These are phyloP conservation scores for Chrysolina oricalcia DNA, from an alignment of 2,888 invertebrate genomes.

Conservation along the genomic window DNA sequence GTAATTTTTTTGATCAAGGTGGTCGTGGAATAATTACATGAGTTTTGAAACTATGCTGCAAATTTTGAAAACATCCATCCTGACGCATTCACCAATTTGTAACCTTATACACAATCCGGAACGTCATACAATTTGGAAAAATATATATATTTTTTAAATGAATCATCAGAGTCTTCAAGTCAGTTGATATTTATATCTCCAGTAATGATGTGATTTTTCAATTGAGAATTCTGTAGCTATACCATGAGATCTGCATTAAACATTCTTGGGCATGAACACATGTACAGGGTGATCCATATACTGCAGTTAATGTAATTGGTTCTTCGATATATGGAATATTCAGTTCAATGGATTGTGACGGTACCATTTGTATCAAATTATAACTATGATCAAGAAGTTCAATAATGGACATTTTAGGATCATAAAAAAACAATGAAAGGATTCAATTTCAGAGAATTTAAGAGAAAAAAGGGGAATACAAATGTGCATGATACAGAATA, in stretches of 20 bases:
- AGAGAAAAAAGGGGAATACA: background rate
- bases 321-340: background rate
- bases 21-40: no score
- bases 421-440: no score
- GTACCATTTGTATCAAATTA: background rate
- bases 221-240: background rate
- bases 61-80: no score
- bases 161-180: constrained; percentile 1
- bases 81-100: no score
- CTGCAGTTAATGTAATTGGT: background rate
- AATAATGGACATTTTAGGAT: background rate
- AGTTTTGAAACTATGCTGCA: no score
- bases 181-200: background rate
- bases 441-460: no score
- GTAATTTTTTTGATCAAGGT: no score
- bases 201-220: background rate
- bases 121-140: no score
- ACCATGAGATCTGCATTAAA: background rate
- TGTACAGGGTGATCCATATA: background rate
- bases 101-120: no score
- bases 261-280: background rate
- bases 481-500: background rate
- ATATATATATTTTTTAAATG: no score
- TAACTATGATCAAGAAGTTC: background rate
- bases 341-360: background rate